These are phyloP conservation scores for Cephus pulcher DNA, from an alignment of 2,888 invertebrate species.

Conservation along the genomic window DNA sequence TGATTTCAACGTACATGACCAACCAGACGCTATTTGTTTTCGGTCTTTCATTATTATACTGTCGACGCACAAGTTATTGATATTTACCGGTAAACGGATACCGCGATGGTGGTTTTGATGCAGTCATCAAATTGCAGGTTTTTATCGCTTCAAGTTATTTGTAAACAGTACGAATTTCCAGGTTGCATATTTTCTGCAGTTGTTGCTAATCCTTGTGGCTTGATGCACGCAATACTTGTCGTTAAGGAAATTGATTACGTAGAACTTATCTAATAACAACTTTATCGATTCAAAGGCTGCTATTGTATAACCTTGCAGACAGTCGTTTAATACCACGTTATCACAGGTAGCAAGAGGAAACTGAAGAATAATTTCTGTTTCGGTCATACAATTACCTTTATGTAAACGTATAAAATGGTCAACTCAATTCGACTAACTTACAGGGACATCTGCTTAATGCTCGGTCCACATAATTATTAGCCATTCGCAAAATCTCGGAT, in stretches of 20 bases:
- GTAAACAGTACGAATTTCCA: background rate
- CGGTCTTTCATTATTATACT: background rate
- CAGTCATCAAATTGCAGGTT: background rate
- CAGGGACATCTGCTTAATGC: background rate
- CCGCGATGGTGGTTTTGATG: background rate
- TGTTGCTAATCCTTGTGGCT: background rate
- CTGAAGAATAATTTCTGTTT: background rate
- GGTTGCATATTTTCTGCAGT: background rate
- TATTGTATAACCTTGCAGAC: background rate
- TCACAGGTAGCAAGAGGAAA: background rate
- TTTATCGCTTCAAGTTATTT: background rate
- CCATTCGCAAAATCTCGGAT: background rate
- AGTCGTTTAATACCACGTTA: background rate
- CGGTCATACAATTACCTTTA: background rate
- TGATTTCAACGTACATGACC: background rate
- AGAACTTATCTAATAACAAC: background rate
- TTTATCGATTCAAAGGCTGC: background rate
- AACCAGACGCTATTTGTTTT: background rate
- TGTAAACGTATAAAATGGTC: too few relatives aligned
- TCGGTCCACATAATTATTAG: background rate
- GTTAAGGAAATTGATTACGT: background rate
- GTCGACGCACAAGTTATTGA: background rate
- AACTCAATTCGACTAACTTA: too few relatives aligned
- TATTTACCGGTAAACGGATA: background rate
- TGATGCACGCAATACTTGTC: background rate